Percentiles rank a stretch among this genome's conserved stretches.
Evolutionary conservation across 2,113 vertebrate genomes (phyloP).

Genomic region (Labeo catla): DNA sequence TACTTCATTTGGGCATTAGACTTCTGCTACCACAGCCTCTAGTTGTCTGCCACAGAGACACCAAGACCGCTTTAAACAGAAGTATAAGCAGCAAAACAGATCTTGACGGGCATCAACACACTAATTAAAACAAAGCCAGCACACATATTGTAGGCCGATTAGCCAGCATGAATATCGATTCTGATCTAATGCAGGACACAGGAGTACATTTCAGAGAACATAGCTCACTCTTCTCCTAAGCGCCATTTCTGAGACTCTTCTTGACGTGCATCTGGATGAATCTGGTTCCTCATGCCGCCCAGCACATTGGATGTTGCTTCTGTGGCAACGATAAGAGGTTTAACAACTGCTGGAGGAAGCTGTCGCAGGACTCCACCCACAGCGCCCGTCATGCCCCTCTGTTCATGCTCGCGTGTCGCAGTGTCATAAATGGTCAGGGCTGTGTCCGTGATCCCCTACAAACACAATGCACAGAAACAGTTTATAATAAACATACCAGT

Average conservation of each 20-base stretch:
- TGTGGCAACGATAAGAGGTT: conserved; percentile 94
- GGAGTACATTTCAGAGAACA: background rate
- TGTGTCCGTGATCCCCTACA: conserved; percentile 94
- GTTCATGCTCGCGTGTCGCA: conserved; percentile 94
- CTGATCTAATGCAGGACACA: background rate
- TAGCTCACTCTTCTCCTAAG: conserved; percentile 61
- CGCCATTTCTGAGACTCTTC: conserved; percentile 99
- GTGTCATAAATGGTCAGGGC: conserved; percentile 96
- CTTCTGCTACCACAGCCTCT: conserved; percentile 24
- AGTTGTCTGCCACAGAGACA: conserved; percentile 1
- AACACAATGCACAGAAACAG: background rate
- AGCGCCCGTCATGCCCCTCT: conserved; percentile 93
- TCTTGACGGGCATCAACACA: background rate
- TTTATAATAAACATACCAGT: background rate
- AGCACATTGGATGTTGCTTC: conserved; percentile 96
- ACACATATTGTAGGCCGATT: background rate
- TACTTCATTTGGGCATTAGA: background rate
- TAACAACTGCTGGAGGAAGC: conserved; percentile 93
- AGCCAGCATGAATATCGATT: background rate
- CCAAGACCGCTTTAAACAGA: conserved; percentile 26
- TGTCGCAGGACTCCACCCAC: conserved; percentile 96
- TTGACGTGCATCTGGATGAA: conserved; percentile 93
- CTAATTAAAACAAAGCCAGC: background rate
- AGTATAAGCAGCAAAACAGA: conserved; percentile 28
- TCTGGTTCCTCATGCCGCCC: conserved; percentile 98